Percentiles rank a stretch among this genome's conserved stretches.
phyloP scores from a whole-genome alignment of 2,113 vertebrate genomes.

The Acrocephalus arundinaceus region DNA sequence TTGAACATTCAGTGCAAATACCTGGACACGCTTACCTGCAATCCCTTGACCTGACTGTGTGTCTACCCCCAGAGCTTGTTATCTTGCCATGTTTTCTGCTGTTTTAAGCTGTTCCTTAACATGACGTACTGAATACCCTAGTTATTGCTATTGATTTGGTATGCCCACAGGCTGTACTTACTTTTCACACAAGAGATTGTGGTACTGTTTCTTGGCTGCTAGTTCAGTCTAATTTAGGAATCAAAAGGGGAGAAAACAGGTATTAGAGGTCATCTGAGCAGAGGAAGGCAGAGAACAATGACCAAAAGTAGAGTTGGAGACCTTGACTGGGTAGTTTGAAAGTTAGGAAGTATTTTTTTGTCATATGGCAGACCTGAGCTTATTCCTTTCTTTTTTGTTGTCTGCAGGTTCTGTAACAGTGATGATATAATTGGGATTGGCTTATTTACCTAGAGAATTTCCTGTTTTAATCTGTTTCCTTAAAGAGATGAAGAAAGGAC shows the following conservation, averaged over 20 bases:
- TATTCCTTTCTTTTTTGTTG: not conserved
- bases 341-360: not conserved
- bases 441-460: not conserved
- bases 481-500: conserved; percentile 43
- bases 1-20: not conserved
- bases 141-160: not conserved
- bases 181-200: not conserved
- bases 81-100: not conserved
- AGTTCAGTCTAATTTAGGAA: not conserved
- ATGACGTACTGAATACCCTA: not conserved
- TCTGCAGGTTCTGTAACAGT: not conserved
- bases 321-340: not conserved
- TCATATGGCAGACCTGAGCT: not conserved
- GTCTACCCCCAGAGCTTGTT: not conserved
- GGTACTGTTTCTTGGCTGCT: not conserved
- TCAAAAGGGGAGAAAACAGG: not conserved
- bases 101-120: not conserved
- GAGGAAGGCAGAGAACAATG: not conserved
- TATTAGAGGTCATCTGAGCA: not conserved
- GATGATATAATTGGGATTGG: not conserved
- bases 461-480: not conserved
- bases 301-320: not conserved
- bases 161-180: not conserved
- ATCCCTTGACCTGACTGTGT: not conserved
- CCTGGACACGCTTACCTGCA: not conserved